These are phyloP conservation scores for Oriolus oriolus DNA, from an alignment of 2,113 vertebrate genomes.

Conservation along the genomic window DNA sequence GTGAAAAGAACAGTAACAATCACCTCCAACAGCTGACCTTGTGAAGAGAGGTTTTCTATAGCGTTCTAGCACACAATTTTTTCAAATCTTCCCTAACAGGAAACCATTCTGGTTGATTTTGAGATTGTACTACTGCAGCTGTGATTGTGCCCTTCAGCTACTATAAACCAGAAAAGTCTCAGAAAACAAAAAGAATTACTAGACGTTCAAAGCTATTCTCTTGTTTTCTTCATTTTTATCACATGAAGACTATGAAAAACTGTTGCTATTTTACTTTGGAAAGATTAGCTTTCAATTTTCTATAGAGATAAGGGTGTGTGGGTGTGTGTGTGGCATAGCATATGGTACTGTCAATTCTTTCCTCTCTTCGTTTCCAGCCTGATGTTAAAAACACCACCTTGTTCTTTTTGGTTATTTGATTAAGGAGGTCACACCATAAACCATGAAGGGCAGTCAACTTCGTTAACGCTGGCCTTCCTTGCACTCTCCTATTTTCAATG, in stretches of 20 bases:
- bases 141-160: background rate
- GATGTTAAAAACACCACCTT: background rate
- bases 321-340: fast-evolving
- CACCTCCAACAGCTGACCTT: background rate
- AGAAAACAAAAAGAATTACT: background rate
- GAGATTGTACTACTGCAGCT: background rate
- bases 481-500: background rate
- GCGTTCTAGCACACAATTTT: background rate
- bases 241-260: background rate
- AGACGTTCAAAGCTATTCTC: background rate
- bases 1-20: background rate
- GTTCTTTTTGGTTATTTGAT: background rate
- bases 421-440: background rate
- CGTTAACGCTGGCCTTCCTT: background rate
- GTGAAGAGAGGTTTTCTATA: background rate
- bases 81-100: background rate
- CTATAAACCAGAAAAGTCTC: background rate
- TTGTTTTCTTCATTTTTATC: background rate
- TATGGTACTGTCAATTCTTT: background rate
- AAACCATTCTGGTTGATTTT: background rate
- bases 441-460: background rate
- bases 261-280: background rate
- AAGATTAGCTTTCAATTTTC: background rate
- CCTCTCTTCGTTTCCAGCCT: background rate
- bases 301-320: background rate